Evolutionary conservation across 2,113 vertebrate genomes (phyloP), one percentile per base, ranked within the genome.

Genomic region (Corythornis cristatus): DNA sequence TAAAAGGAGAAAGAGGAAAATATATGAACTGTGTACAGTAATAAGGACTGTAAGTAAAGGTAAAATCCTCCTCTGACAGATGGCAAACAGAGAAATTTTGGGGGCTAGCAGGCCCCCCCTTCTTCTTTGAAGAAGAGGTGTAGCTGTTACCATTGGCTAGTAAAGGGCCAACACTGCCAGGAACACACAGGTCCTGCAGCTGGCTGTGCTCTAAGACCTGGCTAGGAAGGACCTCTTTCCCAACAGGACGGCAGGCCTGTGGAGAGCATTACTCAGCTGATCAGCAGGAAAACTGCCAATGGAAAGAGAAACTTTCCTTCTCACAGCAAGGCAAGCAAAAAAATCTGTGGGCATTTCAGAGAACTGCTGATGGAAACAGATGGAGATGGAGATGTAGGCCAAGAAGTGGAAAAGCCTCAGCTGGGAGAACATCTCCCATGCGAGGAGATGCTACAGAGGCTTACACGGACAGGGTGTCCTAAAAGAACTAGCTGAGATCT

Each of bases 251-350:
- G 77, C 64, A 93, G 46, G 89, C 89, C 82, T 83, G 68, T 88
- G 94, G 94, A 96, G 96, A 95, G 95, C 83, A 93, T 95, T 96
- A 93, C 86, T 96, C 95, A 95, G 93, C 89, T 94, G 88, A 95
- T 89, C 86, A 88, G 83, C 51, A 78, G 94, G 90, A 90, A 86
- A 65, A 46, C 45, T 84, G 96, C 93, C 95, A 91, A 2, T 88
- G 94, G 95, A 93, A 92, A 93, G 86, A 93, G 88, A 96, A 95
- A 96, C 77, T 94, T 96, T 95, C 88, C 77, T 93, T 84, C 80
- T 88, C 88, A 70, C 82, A 88, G 93, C 66, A 86, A 94, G 93
- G 67, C 83, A 76, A 90, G 65, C 37, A 86, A 93, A 80, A 86
- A 92, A 74, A 56, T 53, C 78, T 61, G 48, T 26, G 85, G 75